Evolutionary conservation across 2,888 invertebrate species (phyloP).

Genomic region (Carabus problematicus): DNA sequence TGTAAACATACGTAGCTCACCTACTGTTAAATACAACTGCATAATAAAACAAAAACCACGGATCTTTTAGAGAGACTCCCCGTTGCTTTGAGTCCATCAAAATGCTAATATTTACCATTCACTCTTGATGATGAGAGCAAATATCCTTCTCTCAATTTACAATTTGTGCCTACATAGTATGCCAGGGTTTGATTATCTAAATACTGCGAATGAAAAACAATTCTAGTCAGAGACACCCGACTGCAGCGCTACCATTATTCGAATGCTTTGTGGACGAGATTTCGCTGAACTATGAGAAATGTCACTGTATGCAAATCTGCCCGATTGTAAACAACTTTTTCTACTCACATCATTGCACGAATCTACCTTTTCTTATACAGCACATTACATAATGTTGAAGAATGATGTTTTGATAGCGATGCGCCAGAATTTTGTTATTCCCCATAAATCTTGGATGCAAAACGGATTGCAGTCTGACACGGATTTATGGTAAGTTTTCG

Average conservation of each 20-base stretch:
- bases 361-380: neutral
- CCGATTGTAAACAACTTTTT: conserved; percentile 4
- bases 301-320: neutral
- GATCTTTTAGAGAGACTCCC: conserved; percentile 16
- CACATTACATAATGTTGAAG: neutral
- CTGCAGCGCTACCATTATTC: neutral
- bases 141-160: conserved; percentile 21
- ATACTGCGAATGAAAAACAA: too few relatives aligned
- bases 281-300: too few relatives aligned
- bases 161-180: conserved; percentile 17
- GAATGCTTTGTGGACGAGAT: too few relatives aligned
- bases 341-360: neutral
- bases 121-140: conserved; percentile 28
- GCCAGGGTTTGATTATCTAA: neutral
- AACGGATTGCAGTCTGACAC: too few relatives aligned
- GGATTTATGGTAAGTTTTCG: too few relatives aligned
- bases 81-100: conserved; percentile 23
- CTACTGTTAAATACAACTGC: too few relatives aligned
- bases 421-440: too few relatives aligned
- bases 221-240: neutral
- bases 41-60: conserved; percentile 20
- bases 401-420: neutral
- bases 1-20: too few relatives aligned
- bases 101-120: conserved; percentile 31
- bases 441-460: too few relatives aligned